A percentile compares a stretch with the other conserved stretches of the same genome.
These are phyloP conservation scores for Cossypha niveicapilla DNA, from an alignment of 2,797 vertebrate species.

Conservation along the genomic window DNA sequence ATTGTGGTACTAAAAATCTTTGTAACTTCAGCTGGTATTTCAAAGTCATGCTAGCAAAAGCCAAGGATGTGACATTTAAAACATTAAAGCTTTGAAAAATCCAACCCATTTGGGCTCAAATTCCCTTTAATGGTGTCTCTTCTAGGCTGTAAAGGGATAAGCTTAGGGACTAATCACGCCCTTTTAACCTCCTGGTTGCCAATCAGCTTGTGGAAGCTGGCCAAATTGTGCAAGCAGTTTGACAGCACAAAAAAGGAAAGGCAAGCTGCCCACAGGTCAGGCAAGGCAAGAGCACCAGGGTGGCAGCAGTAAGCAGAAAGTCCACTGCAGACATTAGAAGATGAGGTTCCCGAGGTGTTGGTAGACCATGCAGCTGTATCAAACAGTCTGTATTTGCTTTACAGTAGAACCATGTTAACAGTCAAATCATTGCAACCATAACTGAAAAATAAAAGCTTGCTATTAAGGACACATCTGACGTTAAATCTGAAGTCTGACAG, in stretches of 20 bases:
- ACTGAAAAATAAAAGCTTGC: not conserved
- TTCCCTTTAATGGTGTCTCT: not conserved
- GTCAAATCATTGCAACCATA: not conserved
- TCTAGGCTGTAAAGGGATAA: not conserved
- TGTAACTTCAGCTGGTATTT: not conserved
- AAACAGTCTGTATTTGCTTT: not conserved
- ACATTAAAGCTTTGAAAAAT: slow-evolving; percentile 15
- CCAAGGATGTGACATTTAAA: not conserved
- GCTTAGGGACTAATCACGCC: not conserved
- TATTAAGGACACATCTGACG: not conserved
- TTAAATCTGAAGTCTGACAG: not conserved
- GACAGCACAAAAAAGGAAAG: not conserved
- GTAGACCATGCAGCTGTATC: not conserved
- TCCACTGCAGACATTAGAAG: not conserved
- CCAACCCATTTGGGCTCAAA: not conserved
- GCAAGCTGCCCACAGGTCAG: not conserved
- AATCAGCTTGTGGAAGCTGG: not conserved
- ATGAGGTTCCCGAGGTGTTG: not conserved
- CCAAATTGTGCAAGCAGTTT: not conserved
- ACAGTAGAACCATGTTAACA: not conserved
- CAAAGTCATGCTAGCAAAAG: not conserved
- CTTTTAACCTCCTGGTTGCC: not conserved
- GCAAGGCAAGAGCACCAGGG: not conserved
- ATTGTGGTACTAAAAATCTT: not conserved
- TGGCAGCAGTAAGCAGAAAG: not conserved